Percentiles rank a stretch among this genome's conserved stretches.
phyloP scores from a whole-genome alignment of 2,113 vertebrate genomes.

The Nymphicus hollandicus region DNA sequence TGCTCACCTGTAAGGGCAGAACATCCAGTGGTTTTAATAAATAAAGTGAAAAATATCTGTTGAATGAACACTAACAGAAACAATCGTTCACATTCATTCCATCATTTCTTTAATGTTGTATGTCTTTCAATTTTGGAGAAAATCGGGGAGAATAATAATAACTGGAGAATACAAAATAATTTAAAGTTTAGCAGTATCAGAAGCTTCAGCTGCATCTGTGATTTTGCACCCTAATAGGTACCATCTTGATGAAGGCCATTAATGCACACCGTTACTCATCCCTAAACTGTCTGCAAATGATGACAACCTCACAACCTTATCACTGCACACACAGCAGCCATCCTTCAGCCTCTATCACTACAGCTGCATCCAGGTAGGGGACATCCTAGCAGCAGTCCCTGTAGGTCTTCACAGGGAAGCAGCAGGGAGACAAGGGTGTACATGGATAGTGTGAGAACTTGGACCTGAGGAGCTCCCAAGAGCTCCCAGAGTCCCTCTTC shows the following conservation, averaged over 20 bases:
- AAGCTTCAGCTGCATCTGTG: neutral
- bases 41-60: neutral
- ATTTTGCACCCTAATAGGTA: neutral
- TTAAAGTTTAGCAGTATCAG: neutral
- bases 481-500: neutral
- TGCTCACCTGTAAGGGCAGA: neutral
- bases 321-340: accelerated
- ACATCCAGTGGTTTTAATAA: neutral
- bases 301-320: neutral
- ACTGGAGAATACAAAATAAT: neutral
- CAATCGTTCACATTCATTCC: neutral
- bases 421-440: neutral
- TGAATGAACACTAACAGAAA: neutral
- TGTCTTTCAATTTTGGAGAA: neutral
- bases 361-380: neutral
- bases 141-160: neutral
- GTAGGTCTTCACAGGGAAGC: accelerated
- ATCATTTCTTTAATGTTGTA: neutral
- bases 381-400: neutral
- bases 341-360: neutral
- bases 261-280: accelerated
- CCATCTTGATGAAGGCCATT: accelerated
- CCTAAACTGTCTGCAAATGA: neutral
- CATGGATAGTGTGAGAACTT: neutral
- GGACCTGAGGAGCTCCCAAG: neutral